A percentile compares a stretch with the other conserved stretches of the same genome.
Conservation (phyloP, 1,140 invertebrate species). For the Caenorhabditis brenneri region DNA sequence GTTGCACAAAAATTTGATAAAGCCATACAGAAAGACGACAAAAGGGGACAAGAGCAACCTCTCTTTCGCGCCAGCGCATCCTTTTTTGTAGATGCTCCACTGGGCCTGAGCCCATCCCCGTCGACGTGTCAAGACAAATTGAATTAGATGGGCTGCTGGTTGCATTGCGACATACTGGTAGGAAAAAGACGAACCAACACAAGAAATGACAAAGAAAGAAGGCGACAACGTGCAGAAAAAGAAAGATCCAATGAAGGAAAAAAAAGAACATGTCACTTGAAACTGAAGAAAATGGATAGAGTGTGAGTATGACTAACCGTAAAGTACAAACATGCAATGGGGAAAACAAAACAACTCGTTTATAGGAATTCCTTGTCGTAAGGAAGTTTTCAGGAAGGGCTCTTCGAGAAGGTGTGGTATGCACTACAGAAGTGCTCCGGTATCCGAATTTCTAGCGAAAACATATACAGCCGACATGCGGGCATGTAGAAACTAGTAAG, state of each 20-base stretch:
- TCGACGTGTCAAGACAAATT: conserved; percentile 42
- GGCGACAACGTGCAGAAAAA: background rate
- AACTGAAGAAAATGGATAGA: background rate
- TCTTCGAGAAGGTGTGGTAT: too few species aligned
- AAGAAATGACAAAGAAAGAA: conserved; percentile 7
- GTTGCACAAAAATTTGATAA: conserved; percentile 33
- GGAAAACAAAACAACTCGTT: background rate
- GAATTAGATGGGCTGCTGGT: conserved; percentile 40
- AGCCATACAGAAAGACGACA: background rate
- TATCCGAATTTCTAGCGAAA: background rate
- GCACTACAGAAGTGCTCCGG: too few species aligned
- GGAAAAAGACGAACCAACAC: background rate
- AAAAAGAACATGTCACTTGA: background rate
- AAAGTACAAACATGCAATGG: background rate
- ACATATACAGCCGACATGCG: too few species aligned
- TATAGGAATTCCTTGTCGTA: background rate
- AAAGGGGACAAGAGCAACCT: background rate
- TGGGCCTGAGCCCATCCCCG: conserved; percentile 39
- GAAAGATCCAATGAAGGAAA: background rate
- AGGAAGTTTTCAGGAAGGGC: background rate
- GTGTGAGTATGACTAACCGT: background rate
- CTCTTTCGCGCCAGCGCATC: conserved; percentile 48
- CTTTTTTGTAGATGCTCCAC: conserved; percentile 39
- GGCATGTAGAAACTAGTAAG: too few species aligned
- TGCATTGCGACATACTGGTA: conserved; percentile 20